phyloP scores from a whole-genome alignment of 2,888 invertebrate species.

The Bruchidius siliquastri region DNA sequence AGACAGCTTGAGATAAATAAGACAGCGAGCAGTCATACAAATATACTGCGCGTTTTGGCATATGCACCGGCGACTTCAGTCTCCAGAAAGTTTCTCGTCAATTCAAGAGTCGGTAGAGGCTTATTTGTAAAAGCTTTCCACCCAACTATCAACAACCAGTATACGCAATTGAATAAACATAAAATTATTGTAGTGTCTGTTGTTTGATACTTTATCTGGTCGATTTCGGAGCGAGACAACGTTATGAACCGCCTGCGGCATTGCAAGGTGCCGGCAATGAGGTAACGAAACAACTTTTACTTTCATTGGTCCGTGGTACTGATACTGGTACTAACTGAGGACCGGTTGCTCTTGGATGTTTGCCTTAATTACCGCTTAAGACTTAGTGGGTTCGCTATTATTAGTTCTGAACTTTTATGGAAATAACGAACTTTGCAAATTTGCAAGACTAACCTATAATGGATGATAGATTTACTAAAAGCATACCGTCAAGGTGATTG shows the following conservation, averaged over 20 bases:
- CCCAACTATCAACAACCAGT: too few relatives aligned
- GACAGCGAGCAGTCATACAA: too few relatives aligned
- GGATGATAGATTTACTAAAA: too few relatives aligned
- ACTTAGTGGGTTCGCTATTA: background rate
- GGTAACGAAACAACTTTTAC: slow-evolving; percentile 31
- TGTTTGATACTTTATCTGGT: background rate
- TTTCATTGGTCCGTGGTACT: slow-evolving; percentile 18
- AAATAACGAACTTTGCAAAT: background rate
- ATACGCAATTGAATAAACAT: too few relatives aligned
- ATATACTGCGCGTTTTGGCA: too few relatives aligned
- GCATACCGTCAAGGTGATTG: too few relatives aligned
- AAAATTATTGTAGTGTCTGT: too few relatives aligned
- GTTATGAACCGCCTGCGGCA: background rate
- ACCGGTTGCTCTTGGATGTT: background rate
- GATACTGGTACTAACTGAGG: background rate
- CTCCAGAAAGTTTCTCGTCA: too few relatives aligned
- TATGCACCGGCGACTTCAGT: too few relatives aligned
- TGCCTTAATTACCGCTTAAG: background rate
- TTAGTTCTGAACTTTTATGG: background rate
- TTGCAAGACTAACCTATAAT: background rate
- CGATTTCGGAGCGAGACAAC: background rate
- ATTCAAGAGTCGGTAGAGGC: too few relatives aligned
- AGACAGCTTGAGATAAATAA: too few relatives aligned
- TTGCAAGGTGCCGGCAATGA: slow-evolving; percentile 3
- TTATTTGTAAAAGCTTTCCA: too few relatives aligned